Conservation (phyloP, 2,888 invertebrate species). For the Allophyes oxyacanthae region DNA sequence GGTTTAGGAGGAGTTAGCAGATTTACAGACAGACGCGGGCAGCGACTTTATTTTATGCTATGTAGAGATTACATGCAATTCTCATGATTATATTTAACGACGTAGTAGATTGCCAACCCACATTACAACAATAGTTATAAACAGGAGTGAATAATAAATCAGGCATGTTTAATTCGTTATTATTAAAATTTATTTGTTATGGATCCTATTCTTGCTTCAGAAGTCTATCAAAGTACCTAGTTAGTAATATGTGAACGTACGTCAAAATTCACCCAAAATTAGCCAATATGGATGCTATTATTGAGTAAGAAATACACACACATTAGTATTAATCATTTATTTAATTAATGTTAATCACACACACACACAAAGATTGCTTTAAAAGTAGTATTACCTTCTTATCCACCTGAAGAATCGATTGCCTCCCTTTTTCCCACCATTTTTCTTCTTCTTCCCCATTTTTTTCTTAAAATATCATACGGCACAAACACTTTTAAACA, state of each 20-base stretch:
- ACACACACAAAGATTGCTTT: constrained; percentile 14
- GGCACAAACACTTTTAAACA: constrained; percentile 66
- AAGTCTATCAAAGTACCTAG: no score
- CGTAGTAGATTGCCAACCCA: no score
- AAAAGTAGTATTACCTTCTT: constrained; percentile 74
- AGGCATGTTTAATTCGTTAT: no score
- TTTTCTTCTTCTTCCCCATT: constrained; percentile 87
- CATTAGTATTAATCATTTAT: constrained; percentile 17
- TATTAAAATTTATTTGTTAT: no score
- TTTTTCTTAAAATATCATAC: constrained; percentile 65
- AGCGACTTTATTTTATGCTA: no score
- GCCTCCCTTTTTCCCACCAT: constrained; percentile 76
- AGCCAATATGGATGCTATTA: constrained; percentile 6
- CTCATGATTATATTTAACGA: no score
- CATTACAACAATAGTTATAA: no score
- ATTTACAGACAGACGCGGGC: no score
- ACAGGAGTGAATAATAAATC: no score
- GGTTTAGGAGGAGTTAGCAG: no score
- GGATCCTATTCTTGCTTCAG: no score
- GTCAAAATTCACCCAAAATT: constrained; percentile 20
- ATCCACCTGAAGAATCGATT: constrained; percentile 87
- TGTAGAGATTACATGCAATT: no score
- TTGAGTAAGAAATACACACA: constrained; percentile 26
- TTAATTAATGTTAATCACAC: constrained; percentile 44
- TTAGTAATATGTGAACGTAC: background rate